Evolutionary conservation across 2,113 vertebrate species (phyloP), one percentile per base, ranked within the genome.

Genomic region (Prunella himalayana): DNA sequence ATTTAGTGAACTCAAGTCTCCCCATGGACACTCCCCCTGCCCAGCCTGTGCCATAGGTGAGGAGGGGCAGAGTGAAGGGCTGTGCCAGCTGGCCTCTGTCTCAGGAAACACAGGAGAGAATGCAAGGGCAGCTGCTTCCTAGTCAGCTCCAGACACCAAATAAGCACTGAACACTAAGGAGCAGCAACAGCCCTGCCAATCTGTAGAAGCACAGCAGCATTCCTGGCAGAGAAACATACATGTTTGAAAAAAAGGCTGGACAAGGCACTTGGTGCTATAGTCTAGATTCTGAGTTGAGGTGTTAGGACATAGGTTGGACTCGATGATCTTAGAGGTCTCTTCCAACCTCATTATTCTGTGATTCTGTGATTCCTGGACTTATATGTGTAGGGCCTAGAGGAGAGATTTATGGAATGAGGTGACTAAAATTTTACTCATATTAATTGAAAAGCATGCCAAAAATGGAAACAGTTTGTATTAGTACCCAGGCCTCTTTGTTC

Each of bases 41-140:
- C 61, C 47, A 79, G 49, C 2, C 76, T 16, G n/a, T 13, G 27
- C 0, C 1, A 31, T 3, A 15, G 3, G 21, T 37, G 10, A 15
- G n/a, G 22, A 63, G 51, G 13, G 28, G 20, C 45, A 70, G 68
- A 0, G 1, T 68, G 13, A 71, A 81, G n/a, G 45, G 31, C 30
- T 8, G 2, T 77, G 73, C 27, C 37, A 57, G 69, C 45, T 35
- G 60, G 13, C 28, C 24, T 25, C 31, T 30, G 33, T 10, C 56
- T 49, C 39, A 10, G 64, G 39, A 79, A 71, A 78, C 41, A 42
- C 0, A 0, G 3, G 31, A 59, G 19, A 79, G n/a, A 54, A 85
- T 6, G 13, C 44, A 82, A 59, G 20, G n/a, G 27, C 22, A 17
- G 22, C 16, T 82, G 75, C 42, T 27, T 78, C 81, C 51, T 16